Percentiles rank a stretch among this genome's conserved stretches.
These are phyloP conservation scores for Chauna torquata DNA, from an alignment of 2,113 vertebrate genomes.

Conservation along the genomic window DNA sequence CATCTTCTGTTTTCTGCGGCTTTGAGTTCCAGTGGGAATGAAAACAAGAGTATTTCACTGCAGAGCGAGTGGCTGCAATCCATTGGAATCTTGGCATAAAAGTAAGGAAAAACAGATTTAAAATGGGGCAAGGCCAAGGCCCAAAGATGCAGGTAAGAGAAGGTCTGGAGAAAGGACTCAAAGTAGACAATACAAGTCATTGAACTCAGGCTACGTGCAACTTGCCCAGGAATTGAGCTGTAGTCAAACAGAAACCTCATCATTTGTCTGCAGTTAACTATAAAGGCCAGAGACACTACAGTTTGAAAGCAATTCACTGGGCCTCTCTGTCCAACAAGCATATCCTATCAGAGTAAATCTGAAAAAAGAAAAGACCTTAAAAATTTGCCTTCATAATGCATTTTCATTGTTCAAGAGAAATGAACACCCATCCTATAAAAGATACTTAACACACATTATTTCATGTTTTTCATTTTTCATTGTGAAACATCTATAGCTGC, in stretches of 20 bases:
- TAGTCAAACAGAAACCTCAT: background rate
- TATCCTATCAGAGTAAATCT: background rate
- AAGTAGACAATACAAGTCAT: background rate
- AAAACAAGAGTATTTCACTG: background rate
- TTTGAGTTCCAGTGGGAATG: background rate
- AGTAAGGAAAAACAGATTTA: background rate
- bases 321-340: fast-evolving
- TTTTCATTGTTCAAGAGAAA: background rate
- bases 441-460: background rate
- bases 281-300: background rate
- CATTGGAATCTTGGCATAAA: conserved; percentile 9
- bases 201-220: background rate
- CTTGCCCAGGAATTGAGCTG: background rate
- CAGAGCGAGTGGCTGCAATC: background rate
- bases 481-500: background rate
- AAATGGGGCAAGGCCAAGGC: background rate
- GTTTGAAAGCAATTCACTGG: background rate
- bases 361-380: background rate
- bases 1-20: background rate
- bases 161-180: background rate
- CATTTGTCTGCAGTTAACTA: background rate
- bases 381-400: background rate
- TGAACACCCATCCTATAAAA: background rate
- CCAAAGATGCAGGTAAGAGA: background rate
- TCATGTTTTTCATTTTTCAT: background rate